Conservation (phyloP, 1,140 invertebrate genomes). For the Wiebesia pumilae region DNA sequence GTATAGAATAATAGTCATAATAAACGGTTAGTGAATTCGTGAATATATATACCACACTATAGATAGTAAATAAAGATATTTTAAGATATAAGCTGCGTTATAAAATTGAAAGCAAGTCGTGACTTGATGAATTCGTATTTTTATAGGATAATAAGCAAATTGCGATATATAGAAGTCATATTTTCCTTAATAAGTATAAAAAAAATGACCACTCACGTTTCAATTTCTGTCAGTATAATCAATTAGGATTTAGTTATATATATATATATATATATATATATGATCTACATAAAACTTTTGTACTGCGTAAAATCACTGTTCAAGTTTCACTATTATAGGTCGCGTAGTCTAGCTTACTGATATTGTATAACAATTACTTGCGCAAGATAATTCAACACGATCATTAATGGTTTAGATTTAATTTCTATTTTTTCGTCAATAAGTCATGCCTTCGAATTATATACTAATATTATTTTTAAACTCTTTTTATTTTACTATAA, state of each 20-base stretch:
- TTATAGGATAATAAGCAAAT: background rate
- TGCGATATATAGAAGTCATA: background rate
- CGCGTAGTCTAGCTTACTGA: background rate
- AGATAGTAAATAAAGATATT: background rate
- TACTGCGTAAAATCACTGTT: background rate
- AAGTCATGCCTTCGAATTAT: too few relatives aligned
- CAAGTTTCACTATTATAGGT: conserved; percentile 29
- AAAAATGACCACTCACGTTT: too few relatives aligned
- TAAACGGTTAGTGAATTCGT: background rate
- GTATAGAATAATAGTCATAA: background rate
- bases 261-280: too few relatives aligned
- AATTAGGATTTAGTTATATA: too few relatives aligned
- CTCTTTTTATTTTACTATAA: background rate
- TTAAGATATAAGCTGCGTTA: background rate
- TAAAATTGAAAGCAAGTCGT: background rate
- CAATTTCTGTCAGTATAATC: too few relatives aligned
- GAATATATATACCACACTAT: background rate
- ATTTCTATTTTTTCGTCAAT: too few relatives aligned
- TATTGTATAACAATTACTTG: background rate
- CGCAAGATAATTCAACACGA: background rate
- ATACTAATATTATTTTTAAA: background rate
- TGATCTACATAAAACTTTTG: background rate
- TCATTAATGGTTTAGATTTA: background rate
- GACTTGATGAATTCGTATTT: background rate
- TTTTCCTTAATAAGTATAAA: too few relatives aligned